phyloP scores from a whole-genome alignment of 2,888 invertebrate genomes.

The Schizaphis graminum region DNA sequence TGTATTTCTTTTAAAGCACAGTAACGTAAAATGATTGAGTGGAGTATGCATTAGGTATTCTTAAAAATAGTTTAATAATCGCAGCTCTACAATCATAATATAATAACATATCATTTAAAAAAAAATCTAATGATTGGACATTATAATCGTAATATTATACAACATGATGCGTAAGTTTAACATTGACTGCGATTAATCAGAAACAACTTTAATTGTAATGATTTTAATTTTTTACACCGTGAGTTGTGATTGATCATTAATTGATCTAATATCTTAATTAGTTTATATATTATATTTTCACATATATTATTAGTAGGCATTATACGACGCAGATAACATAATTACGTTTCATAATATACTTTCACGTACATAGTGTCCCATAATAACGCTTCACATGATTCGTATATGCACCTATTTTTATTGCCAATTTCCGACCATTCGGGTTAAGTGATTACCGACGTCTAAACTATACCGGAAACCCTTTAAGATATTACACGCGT shows the following conservation, averaged over 20 bases:
- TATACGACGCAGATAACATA: background rate
- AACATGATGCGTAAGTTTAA: background rate
- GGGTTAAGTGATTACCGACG: background rate
- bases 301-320: background rate
- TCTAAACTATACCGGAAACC: conserved; percentile 37
- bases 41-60: no score
- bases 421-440: conserved; percentile 42
- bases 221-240: background rate
- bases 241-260: background rate
- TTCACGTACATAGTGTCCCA: background rate
- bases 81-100: no score
- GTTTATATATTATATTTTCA: background rate
- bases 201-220: background rate
- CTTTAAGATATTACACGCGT: conserved; percentile 6
- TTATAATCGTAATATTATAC: no score
- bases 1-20: no score
- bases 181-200: background rate
- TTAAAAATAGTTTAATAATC: no score
- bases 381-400: background rate
- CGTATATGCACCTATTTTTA: background rate
- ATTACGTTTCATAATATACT: background rate
- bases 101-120: no score
- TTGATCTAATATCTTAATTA: background rate
- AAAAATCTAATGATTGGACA: no score
- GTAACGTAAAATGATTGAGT: background rate